Evolutionary conservation across 2,888 invertebrate species (phyloP), one percentile per base, ranked within the genome.

Genomic region (Clanis bilineata): DNA sequence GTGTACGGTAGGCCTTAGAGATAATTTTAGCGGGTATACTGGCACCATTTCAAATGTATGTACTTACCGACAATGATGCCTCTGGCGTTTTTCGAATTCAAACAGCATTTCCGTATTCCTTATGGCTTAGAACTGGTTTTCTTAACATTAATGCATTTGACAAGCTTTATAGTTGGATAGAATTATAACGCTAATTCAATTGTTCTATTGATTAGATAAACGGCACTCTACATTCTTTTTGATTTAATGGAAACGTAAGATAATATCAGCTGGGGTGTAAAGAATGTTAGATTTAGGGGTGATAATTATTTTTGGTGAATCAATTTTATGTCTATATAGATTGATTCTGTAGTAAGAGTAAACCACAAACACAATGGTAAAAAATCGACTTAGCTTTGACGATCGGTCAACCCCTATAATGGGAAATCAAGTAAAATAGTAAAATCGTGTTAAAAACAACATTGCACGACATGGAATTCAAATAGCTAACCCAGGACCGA

Each of bases 181-280:
- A 51, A 51, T 32, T 25, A 22, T 15, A 32, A 21, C 9, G 1
- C 22, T 44, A 23, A 18, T 51, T 51, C 18, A 32, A 18, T 32
- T 18, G 32, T 32, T 28, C 28, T 10, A 51, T 47, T 18, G 51
- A 28, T 15, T 32, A 51, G 32, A 32, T 51, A 32, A 51, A 47
- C 6, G 2, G 18, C 45, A 23, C 23, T 4, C 32, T 51, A 32
- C 18, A 32, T 15, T 51, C 18, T 3, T 15, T 51, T 10, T 3
- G 10, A 18, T 9, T 45, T 51, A 51, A 51, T 51, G 51, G 51
- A 28, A 47, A 47, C 15, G 15, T 18, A n/a, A 32, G 51, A 51
- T 51, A 32, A 28, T 6, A 51, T 51, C 51, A 7, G 18, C 22
- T 9, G 9, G 47, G 47, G 51, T 32, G 32, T 18, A 32, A 18